phyloP scores from a whole-genome alignment of 1,140 invertebrate species.

The Megalopta genalis region DNA sequence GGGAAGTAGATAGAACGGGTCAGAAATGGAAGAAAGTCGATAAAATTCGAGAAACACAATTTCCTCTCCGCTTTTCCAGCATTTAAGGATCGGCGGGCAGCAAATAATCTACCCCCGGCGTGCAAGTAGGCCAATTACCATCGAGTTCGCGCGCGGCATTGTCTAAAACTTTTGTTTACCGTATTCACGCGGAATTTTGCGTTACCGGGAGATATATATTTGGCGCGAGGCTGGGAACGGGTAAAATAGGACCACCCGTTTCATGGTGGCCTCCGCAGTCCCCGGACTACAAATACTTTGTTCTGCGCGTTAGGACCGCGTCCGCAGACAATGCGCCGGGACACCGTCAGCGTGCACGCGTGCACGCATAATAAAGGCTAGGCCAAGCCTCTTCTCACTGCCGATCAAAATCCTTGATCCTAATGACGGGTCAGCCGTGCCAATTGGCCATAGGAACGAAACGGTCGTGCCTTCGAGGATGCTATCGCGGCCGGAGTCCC shows the following conservation, averaged over 20 bases:
- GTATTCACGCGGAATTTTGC: constrained; percentile 11
- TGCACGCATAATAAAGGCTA: constrained; percentile 55
- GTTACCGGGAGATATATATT: constrained; percentile 24
- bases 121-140: not conserved
- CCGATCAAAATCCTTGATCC: constrained; percentile 72
- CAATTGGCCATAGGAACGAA: constrained; percentile 68
- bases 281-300: constrained; percentile 41
- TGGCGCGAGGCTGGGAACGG: constrained; percentile 36
- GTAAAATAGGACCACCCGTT: constrained; percentile 28
- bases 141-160: not conserved
- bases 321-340: constrained; percentile 9
- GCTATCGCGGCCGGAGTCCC: constrained; percentile 23
- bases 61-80: too few relatives aligned
- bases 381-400: constrained; percentile 36
- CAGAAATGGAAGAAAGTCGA: too few relatives aligned
- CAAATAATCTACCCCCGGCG: not conserved
- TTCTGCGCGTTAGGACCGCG: constrained; percentile 12
- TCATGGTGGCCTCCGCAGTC: constrained; percentile 31
- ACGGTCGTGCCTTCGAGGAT: constrained; percentile 45
- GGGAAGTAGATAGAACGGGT: too few relatives aligned
- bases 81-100: too few relatives aligned
- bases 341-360: constrained; percentile 4
- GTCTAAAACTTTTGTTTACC: not conserved
- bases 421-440: constrained; percentile 75
- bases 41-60: too few relatives aligned